Evolutionary conservation across 2,113 vertebrate genomes (phyloP), one percentile per base, ranked within the genome.

Genomic region (Motacilla tschutschensis): DNA sequence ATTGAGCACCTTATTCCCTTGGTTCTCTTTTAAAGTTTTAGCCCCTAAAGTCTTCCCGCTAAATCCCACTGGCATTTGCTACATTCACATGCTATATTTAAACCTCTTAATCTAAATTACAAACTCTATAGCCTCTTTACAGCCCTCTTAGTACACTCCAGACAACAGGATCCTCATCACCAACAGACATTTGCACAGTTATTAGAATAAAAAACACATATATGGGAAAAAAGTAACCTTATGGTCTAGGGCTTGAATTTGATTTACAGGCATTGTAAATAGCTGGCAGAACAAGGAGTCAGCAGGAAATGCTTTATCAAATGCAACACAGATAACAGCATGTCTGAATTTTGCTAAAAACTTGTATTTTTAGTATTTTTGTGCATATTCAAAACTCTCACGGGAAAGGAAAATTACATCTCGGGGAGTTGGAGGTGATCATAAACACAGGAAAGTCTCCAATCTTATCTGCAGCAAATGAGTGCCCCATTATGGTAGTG

Each of bases 391-490:
- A 69, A 51, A 65, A n/a, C 3, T 6, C 20, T 15, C 2, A 1
- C 3, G 11, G 8, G 12, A 8, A 10, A 21, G 17, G 20, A 11
- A 22, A 36, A n/a, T 8, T 12, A 10, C 6, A 7, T 36, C 11
- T 66, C 25, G 26, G 57, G 36, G 48, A 47, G 8, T 10, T 38
- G 21, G 17, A 5, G 0, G 20, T 25, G 40, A 46, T 19, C 28
- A 36, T 5, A 19, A 44, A 26, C 26, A 51, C 21, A 36, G 10
- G 21, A 26, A 36, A 71, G 4, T 7, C 22, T 13, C 22, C 60
- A 41, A 13, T 35, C 19, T 18, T 28, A 16, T 0, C 46, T 28
- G 14, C 29, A 57, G 31, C 18, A 54, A 7, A 5, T 0, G 2
- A 46, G 17, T 13, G 8, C 6, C 43, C 47, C n/a, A 10, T 71